Base-by-base conservation (phyloP, 2,113 vertebrate genomes). In the Podiceps cristatus region DNA sequence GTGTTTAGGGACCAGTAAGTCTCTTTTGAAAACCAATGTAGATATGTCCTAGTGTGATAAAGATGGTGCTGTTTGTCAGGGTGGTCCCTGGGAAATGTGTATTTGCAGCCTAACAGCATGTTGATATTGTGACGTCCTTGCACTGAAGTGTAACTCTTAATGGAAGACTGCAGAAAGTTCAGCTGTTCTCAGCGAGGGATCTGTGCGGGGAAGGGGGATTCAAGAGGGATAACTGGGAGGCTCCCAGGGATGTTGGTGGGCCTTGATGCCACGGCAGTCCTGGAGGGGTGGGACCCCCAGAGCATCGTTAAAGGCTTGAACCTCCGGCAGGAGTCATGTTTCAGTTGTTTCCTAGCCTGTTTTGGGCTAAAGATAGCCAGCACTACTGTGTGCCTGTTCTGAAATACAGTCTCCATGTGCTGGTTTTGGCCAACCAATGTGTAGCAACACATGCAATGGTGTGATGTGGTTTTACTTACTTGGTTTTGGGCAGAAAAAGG, bases 161-260 rank as follows among this genome's bases (percentile, higher is more conserved):
- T 53, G 47, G 42, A 53, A 81, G 29, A 82, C 28, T 27, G 29
- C 16, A 67, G 66, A 53, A 92, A 53, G 62, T 35, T 52, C 29
- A 23, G 24, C 3, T 69, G 13, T 86, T 82, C 20, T 22, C 4
- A 9, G 4, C 44, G 55, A 60, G 11, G 23, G 14, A 5, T 78
- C 29, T 83, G 7, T 33, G 4, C 2, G 2, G 22, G 15, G 47
- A 83, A 44, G 5, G 37, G 17, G 2, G 13, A 42, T 16, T 45
- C 24, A 24, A 53, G 44, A 67, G 11, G 19, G 11, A 2, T 0
- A 0, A 11, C 5, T 20, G 27, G 25, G 18, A 37, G 14, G 14
- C 45, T 62, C 15, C 47, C n/a, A n/a, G 42, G 35, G 18, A 3
- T 1, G 1, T 68, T 40, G 31, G 1, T 59, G 49, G 72, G 35